Evolutionary conservation across 2,113 vertebrate species (phyloP), one percentile per base, ranked within the genome.

Genomic region (Dasyurus viverrinus): DNA sequence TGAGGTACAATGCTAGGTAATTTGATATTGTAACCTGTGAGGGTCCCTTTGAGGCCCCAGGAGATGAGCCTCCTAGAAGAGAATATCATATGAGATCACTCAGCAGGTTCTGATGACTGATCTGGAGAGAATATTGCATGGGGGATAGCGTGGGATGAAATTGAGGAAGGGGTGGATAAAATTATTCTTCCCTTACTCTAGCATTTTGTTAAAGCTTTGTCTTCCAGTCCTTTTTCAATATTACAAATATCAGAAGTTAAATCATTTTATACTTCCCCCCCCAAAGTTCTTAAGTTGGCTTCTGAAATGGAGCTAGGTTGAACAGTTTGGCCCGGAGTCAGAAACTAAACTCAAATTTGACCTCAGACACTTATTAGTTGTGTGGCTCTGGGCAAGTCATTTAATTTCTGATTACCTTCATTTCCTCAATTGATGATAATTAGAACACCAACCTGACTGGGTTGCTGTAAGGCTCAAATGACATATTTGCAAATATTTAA

Each of bases 401-500:
- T 93, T 93, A 93, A 24, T 60, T 0, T 93, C 54, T 93, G 68
- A 36, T 23, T 55, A 16, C 10, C 36, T 91, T 3, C 57, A 1
- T 50, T 91, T 91, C 26, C n/a, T 96, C 36, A 84, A 89, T 36
- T 47, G 2, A 1, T 92, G 54, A 11, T 68, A 84, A 22, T 94
- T 91, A 50, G 53, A n/a, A 76, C 16, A 96, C 94, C 53, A 68
- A 60, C 89, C 27, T 90, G 91, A 68, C 3, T 94, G 24, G 46
- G 14, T 30, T 92, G 3, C 27, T 60, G 89, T 91, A 16, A 84
- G 27, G 53, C 57, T 23, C 76, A 93, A 95, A 14, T 52, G 30
- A 76, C 14, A 42, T 42, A 84, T 84, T 76, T 76, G 68, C 5
- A 19, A 76, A 76, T 1, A 19, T 36, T 76, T 76, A 19, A n/a